These are phyloP conservation scores for Microtus pennsylvanicus DNA, from an alignment of 2,113 vertebrate species.

Conservation along the genomic window DNA sequence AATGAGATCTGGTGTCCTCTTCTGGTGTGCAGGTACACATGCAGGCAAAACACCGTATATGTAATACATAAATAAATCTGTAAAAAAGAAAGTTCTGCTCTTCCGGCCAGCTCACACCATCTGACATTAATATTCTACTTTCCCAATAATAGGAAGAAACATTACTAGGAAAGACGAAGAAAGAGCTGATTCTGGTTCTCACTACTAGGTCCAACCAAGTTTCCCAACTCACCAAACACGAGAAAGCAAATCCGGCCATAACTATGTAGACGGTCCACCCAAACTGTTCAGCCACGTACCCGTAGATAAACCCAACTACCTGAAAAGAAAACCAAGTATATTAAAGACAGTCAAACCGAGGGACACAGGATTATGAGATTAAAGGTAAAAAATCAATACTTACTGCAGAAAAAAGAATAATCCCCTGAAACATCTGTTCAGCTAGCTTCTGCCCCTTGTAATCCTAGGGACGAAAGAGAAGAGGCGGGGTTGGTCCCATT, in stretches of 20 bases:
- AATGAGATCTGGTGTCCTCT: too few relatives aligned
- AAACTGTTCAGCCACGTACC: conserved; percentile 95
- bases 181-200: neutral
- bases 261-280: conserved; percentile 98
- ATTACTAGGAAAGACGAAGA: neutral
- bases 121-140: neutral
- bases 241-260: conserved; percentile 94
- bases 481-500: conserved; percentile 31
- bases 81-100: neutral
- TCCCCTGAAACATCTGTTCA: conserved; percentile 98
- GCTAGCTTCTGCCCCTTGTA: conserved; percentile 98
- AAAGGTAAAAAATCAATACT: conserved; percentile 78
- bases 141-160: neutral
- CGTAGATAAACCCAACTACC: conserved; percentile 96
- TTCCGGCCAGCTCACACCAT: neutral
- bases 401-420: conserved; percentile 97
- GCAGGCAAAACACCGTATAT: too few relatives aligned
- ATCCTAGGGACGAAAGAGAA: conserved; percentile 88
- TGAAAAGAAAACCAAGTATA: conserved; percentile 77
- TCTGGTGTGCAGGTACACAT: too few relatives aligned
- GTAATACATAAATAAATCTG: too few relatives aligned
- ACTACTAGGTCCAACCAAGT: conserved; percentile 1
- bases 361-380: neutral
- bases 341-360: conserved; percentile 32
- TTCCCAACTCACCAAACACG: conserved; percentile 91